A percentile compares a stretch with the other conserved stretches of the same genome.
These are phyloP conservation scores for Xenopus borealis DNA, from an alignment of 2,113 vertebrate species.

Conservation along the genomic window DNA sequence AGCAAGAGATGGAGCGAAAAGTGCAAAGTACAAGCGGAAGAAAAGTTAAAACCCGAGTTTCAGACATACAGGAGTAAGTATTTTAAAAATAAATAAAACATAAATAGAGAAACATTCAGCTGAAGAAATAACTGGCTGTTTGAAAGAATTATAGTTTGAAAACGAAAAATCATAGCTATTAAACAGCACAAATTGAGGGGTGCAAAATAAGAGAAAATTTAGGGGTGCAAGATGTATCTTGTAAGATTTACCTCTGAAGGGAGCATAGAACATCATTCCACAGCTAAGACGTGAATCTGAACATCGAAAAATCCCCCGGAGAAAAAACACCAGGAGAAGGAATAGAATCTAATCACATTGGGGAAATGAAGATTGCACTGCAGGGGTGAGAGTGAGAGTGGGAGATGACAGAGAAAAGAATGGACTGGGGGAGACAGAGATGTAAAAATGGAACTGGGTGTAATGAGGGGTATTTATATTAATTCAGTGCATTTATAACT, in stretches of 20 bases:
- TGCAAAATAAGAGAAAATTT: no score
- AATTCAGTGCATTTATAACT: conserved; percentile 18
- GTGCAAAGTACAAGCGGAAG: no score
- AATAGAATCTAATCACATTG: conserved; percentile 39
- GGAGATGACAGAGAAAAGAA: conserved; percentile 19
- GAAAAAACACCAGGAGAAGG: conserved; percentile 39
- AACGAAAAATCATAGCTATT: no score
- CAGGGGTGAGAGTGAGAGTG: conserved; percentile 24
- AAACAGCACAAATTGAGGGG: no score
- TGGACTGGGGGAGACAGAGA: conserved; percentile 21
- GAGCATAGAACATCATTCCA: conserved; percentile 45
- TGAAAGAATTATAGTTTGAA: no score
- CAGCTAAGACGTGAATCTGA: conserved; percentile 39
- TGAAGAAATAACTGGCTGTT: no score
- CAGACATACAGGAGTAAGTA: no score
- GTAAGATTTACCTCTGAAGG: conserved; percentile 39
- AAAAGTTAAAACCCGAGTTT: no score
- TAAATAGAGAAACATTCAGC: no score
- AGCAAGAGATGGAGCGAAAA: background rate
- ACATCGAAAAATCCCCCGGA: conserved; percentile 40
- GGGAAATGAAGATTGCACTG: conserved; percentile 22
- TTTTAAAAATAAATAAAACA: no score
- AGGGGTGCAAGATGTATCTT: background rate
- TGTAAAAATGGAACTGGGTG: conserved; percentile 4
- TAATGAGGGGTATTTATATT: conserved; percentile 2